Evolutionary conservation across 2,113 vertebrate species (phyloP).

Genomic region (Proterorhinus semilunaris): DNA sequence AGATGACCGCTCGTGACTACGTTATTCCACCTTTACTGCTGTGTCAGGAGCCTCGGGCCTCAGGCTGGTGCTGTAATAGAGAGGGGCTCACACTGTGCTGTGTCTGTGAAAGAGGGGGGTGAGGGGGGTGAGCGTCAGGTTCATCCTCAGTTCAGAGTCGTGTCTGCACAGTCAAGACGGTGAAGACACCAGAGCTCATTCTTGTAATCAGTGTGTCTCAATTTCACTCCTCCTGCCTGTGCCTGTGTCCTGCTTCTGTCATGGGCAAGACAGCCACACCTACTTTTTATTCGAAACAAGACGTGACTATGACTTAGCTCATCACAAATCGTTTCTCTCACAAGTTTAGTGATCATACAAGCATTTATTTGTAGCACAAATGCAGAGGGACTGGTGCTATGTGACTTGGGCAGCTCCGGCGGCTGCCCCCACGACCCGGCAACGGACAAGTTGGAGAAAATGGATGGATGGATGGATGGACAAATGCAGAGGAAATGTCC

Average conservation of each 20-base stretch:
- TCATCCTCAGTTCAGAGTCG: slow-evolving; percentile 69
- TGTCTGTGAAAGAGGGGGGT: slow-evolving; percentile 33
- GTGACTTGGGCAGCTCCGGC: too few relatives aligned
- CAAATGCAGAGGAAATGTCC: slow-evolving; percentile 31
- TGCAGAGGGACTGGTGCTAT: too few relatives aligned
- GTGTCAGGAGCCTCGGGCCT: slow-evolving; percentile 46
- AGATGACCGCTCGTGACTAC: slow-evolving; percentile 39
- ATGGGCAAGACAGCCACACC: too few relatives aligned
- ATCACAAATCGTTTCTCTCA: too few relatives aligned
- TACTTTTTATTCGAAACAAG: too few relatives aligned
- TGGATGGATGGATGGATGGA: too few relatives aligned
- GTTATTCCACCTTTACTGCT: slow-evolving; percentile 29
- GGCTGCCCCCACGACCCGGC: too few relatives aligned
- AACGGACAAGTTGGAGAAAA: too few relatives aligned
- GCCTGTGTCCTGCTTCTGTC: too few relatives aligned
- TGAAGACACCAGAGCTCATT: slow-evolving; percentile 24
- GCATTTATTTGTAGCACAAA: too few relatives aligned
- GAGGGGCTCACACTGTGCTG: slow-evolving; percentile 44
- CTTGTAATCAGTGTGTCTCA: not conserved
- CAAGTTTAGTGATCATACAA: slow-evolving; percentile 16
- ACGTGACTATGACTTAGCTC: too few relatives aligned
- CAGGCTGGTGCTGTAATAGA: slow-evolving; percentile 52
- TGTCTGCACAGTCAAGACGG: slow-evolving; percentile 26
- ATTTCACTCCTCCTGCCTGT: not conserved
- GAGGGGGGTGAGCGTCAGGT: slow-evolving; percentile 55